These are phyloP conservation scores for Neoscelio sp. DNA, from an alignment of 2,888 invertebrate genomes.

Conservation along the genomic window DNA sequence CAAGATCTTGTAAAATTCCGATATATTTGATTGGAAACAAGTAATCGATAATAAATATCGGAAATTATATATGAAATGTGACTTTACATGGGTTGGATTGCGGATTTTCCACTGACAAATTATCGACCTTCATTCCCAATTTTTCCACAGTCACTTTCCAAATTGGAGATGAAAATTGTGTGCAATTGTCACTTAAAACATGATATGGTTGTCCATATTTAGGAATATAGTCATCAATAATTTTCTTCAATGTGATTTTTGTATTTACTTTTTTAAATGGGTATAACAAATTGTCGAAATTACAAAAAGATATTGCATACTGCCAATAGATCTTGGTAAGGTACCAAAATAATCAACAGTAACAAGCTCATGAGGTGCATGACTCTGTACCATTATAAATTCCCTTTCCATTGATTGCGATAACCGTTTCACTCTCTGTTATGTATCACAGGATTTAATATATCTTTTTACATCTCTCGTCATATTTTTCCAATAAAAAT, in stretches of 20 bases:
- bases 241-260: background rate
- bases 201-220: constrained; percentile 1
- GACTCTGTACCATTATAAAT: background rate
- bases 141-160: constrained; percentile 53
- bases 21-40: too few relatives aligned
- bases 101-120: constrained; percentile 60
- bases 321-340: background rate
- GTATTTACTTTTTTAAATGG: constrained; percentile 10
- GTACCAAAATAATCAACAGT: constrained; percentile 7
- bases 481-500: constrained; percentile 1
- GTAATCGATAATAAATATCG: too few relatives aligned
- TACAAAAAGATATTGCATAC: constrained; percentile 15
- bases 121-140: constrained; percentile 7
- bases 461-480: background rate
- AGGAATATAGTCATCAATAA: background rate
- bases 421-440: constrained; percentile 1
- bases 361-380: background rate
- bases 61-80: too few relatives aligned
- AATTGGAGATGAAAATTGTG: background rate
- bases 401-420: constrained; percentile 19
- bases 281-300: constrained; percentile 10
- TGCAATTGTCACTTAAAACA: background rate
- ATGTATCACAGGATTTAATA: background rate
- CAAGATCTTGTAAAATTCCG: too few relatives aligned
- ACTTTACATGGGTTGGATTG: constrained; percentile 68